Conservation (phyloP, 2,113 vertebrate genomes). For the Dolichallabes microphthalmus region DNA sequence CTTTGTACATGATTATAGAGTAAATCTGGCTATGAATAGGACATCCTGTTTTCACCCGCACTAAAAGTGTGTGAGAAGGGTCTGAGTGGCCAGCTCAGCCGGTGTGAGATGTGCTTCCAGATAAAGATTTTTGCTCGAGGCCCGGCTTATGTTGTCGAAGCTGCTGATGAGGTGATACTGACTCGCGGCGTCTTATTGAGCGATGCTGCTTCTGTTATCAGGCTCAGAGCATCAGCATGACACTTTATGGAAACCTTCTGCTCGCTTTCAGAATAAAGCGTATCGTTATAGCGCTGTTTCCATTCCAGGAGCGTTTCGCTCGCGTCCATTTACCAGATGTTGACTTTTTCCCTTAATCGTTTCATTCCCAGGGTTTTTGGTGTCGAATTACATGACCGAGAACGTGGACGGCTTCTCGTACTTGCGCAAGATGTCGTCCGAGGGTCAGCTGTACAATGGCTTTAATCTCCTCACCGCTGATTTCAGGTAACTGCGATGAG, state of each 20-base stretch:
- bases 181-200: background rate
- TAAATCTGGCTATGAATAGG: background rate
- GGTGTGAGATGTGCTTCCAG: background rate
- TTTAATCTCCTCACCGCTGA: slow-evolving; percentile 96
- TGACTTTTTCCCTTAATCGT: background rate
- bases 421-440: slow-evolving; percentile 86
- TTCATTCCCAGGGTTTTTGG: slow-evolving; percentile 79
- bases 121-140: slow-evolving; percentile 6
- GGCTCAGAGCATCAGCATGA: background rate
- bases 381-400: slow-evolving; percentile 85
- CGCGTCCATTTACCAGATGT: background rate
- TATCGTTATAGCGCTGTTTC: background rate
- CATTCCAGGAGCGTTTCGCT: background rate
- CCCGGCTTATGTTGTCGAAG: background rate
- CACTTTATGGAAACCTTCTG: background rate
- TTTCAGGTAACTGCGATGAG: slow-evolving; percentile 81
- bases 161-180: slow-evolving; percentile 20
- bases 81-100: background rate
- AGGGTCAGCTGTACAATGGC: slow-evolving; percentile 91
- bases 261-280: background rate
- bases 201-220: background rate
- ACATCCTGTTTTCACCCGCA: background rate
- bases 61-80: background rate
- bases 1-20: no score
- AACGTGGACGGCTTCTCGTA: slow-evolving; percentile 88